These are phyloP conservation scores for Listrodromus nycthemerus DNA, from an alignment of 2,888 invertebrate genomes.

Conservation along the genomic window DNA sequence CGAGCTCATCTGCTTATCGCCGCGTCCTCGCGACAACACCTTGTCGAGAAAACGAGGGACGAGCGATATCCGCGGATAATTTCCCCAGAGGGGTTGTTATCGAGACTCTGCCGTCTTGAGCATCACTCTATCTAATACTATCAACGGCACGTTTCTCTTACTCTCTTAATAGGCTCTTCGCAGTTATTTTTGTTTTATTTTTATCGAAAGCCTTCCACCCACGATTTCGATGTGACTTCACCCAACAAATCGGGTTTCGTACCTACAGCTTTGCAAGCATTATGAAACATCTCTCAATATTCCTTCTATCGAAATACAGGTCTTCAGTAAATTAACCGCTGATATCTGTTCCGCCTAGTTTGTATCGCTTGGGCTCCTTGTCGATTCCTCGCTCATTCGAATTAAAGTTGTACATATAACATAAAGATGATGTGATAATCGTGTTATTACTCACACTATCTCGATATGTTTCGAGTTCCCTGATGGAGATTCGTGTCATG, in stretches of 20 bases:
- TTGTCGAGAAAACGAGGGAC: constrained; percentile 11
- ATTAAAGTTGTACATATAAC: not conserved
- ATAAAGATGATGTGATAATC: too few species aligned
- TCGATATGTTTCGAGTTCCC: too few species aligned
- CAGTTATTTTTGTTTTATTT: not conserved
- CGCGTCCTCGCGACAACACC: constrained; percentile 41
- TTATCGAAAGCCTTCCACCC: not conserved
- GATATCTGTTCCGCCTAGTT: not conserved
- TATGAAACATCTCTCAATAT: not conserved
- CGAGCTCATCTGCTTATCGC: constrained; percentile 32
- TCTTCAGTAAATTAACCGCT: not conserved
- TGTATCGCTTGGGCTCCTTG: not conserved
- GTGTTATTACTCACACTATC: too few species aligned
- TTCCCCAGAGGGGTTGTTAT: constrained; percentile 59
- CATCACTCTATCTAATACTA: not conserved
- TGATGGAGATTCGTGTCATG: too few species aligned
- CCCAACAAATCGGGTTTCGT: not conserved
- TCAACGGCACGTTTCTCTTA: constrained; percentile 11
- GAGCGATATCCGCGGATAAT: constrained; percentile 47
- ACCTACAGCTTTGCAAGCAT: not conserved
- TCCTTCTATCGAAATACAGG: not conserved
- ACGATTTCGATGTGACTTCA: not conserved
- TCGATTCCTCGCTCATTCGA: not conserved
- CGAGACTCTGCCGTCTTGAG: not conserved
- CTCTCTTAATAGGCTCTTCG: not conserved